Percentiles rank a stretch among this genome's conserved stretches.
Conservation (phyloP, 92 coral and sea anemone genomes). For the Virgularia gustaviana region DNA sequence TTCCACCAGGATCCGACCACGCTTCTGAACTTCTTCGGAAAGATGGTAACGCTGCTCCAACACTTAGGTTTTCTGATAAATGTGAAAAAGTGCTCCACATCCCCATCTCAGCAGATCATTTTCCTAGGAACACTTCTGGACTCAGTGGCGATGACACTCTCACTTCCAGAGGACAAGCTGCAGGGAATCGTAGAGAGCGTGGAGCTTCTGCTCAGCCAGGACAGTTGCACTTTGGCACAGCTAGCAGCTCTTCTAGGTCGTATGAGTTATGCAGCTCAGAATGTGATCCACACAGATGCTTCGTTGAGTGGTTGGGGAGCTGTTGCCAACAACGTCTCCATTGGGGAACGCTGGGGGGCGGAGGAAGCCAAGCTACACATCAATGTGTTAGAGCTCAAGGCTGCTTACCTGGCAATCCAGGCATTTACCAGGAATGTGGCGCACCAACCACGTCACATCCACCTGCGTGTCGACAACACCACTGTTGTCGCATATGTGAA, state of each 20-base stretch:
- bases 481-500: slow-evolving; percentile 54
- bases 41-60: slow-evolving; percentile 18
- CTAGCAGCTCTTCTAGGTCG: slow-evolving; percentile 50
- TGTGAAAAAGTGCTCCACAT: slow-evolving; percentile 42
- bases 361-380: slow-evolving; percentile 46
- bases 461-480: slow-evolving; percentile 55
- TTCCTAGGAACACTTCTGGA: slow-evolving; percentile 44
- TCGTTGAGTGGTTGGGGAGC: slow-evolving; percentile 46
- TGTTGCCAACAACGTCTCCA: slow-evolving; percentile 30
- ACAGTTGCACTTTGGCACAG: slow-evolving; percentile 5
- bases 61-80: slow-evolving; percentile 47
- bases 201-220: not conserved
- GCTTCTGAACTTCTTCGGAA: slow-evolving; percentile 9
- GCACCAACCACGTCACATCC: slow-evolving; percentile 27
- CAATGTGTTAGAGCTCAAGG: slow-evolving; percentile 47
- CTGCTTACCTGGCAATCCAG: slow-evolving; percentile 50
- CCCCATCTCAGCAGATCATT: slow-evolving; percentile 38
- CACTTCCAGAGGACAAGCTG: slow-evolving; percentile 35
- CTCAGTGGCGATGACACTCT: slow-evolving; percentile 31
- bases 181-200: not conserved
- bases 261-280: slow-evolving; percentile 59
- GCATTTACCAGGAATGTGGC: slow-evolving; percentile 15
- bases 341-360: slow-evolving; percentile 47
- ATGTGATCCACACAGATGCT: slow-evolving; percentile 45
- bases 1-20: slow-evolving; percentile 19